Evolutionary conservation across 2,888 invertebrate species (phyloP), one percentile per base, ranked within the genome.

Genomic region (Acholoe squamosa): DNA sequence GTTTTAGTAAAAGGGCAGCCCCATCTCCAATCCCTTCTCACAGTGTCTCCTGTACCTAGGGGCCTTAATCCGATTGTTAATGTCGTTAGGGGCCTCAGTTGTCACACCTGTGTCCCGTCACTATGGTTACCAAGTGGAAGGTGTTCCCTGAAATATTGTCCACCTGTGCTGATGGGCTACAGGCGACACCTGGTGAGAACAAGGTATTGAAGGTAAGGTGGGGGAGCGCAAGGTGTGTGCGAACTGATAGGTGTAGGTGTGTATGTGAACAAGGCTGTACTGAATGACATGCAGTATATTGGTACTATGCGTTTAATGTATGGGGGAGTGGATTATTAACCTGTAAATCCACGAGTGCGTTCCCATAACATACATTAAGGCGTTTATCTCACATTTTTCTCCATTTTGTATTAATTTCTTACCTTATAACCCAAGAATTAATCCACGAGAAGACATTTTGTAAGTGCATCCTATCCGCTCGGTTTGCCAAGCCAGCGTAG

Each of bases 101-200:
- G 76, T 16, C 28, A 76, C 76, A 76, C n/a, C 76, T 76, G 76
- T 31, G 76, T 76, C 76, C 28, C 31, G 76, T 76, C 16, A 76
- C 76, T 16, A 76, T 25, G 76, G 76, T 25, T n/a, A 76, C 76
- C 76, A 28, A 25, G 25, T 31, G 76, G 31, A 25, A 25, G 76
- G 76, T 31, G 76, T 76, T 0, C 1, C 76, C 10, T 76, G 76
- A 76, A 76, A 76, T 76, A 76, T 76, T n/a, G 76, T 76, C 76
- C 76, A 76, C 76, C 76, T 76, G 76, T 14, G 10, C 16, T 0
- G 76, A 76, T 25, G 0, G 5, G 76, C 5, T 7, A n/a, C 28
- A 25, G 16, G 16, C 76, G 76, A 76, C 76, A 76, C 31, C 76
- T 76, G 76, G 25, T 25, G 76, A 31, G 25, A 16, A 31, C 31